These are phyloP conservation scores for Leuciscus idus DNA, from an alignment of 2,113 vertebrate genomes.

Conservation along the genomic window DNA sequence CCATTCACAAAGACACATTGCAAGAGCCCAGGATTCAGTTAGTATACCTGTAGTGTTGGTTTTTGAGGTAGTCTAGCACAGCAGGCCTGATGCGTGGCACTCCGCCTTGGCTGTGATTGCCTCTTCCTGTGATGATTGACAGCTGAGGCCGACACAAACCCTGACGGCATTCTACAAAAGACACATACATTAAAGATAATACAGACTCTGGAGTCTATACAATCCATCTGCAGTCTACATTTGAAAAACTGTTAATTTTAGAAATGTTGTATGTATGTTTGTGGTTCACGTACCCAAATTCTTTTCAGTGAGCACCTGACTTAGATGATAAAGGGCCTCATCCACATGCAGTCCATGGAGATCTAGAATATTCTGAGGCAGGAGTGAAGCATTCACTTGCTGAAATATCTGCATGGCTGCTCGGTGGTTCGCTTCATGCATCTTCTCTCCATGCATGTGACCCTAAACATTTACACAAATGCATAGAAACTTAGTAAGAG, in stretches of 20 bases:
- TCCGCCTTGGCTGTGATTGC: conserved; percentile 96
- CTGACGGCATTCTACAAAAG: conserved; percentile 83
- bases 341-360: conserved; percentile 95
- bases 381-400: conserved; percentile 85
- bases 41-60: conserved; percentile 70
- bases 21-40: background rate
- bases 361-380: conserved; percentile 92
- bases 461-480: conserved; percentile 73
- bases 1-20: background rate
- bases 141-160: conserved; percentile 86
- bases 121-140: conserved; percentile 95
- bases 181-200: background rate
- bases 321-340: conserved; percentile 87
- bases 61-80: conserved; percentile 93
- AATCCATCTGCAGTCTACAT: background rate
- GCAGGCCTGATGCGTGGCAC: conserved; percentile 95
- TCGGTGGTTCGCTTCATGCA: conserved; percentile 90
- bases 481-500: background rate
- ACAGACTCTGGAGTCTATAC: background rate
- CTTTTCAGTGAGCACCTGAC: conserved; percentile 84
- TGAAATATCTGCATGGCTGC: conserved; percentile 92
- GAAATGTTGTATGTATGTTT: background rate
- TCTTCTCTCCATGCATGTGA: conserved; percentile 87
- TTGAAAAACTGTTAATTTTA: background rate
- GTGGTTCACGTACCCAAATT: conserved; percentile 76